These are phyloP conservation scores for Frankliniella intonsa DNA, from an alignment of 2,888 invertebrate species.

Conservation along the genomic window DNA sequence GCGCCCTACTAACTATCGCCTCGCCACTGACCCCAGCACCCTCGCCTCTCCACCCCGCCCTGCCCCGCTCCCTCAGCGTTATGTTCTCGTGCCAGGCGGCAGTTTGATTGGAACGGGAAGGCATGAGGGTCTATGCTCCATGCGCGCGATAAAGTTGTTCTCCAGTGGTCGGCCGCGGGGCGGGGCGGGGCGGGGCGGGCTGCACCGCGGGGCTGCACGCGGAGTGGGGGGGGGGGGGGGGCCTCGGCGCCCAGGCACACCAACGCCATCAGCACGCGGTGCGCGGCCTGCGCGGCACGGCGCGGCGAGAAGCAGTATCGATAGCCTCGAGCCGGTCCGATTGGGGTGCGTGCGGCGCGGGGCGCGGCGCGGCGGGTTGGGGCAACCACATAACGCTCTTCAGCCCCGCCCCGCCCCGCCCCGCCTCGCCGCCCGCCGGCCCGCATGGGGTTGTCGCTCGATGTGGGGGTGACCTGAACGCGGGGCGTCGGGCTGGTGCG, in stretches of 20 bases:
- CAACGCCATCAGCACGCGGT: background rate
- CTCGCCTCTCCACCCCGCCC: background rate
- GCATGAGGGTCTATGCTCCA: too few relatives aligned
- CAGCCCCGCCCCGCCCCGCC: too few relatives aligned
- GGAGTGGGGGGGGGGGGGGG: background rate
- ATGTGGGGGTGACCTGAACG: too few relatives aligned
- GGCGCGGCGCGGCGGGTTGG: background rate
- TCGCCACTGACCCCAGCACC: too few relatives aligned
- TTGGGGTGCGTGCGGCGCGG: background rate
- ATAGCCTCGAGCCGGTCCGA: too few relatives aligned
- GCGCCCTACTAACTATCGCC: background rate
- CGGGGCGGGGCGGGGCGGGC: background rate
- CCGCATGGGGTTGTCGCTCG: too few relatives aligned
- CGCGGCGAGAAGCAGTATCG: too few relatives aligned
- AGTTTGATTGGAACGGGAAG: background rate
- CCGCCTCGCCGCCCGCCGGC: too few relatives aligned
- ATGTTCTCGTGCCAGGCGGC: slow-evolving; percentile 1
- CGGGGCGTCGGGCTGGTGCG: too few relatives aligned
- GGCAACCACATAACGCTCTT: too few relatives aligned
- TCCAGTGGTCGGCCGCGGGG: background rate
- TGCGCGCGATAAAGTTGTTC: slow-evolving; percentile 3
- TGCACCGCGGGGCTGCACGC: background rate
- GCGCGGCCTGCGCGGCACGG: background rate
- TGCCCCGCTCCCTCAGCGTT: background rate
- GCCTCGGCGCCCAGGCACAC: background rate